Evolutionary conservation across 2,113 vertebrate genomes (phyloP).

Genomic region (Lycocorax pyrrhopterus): DNA sequence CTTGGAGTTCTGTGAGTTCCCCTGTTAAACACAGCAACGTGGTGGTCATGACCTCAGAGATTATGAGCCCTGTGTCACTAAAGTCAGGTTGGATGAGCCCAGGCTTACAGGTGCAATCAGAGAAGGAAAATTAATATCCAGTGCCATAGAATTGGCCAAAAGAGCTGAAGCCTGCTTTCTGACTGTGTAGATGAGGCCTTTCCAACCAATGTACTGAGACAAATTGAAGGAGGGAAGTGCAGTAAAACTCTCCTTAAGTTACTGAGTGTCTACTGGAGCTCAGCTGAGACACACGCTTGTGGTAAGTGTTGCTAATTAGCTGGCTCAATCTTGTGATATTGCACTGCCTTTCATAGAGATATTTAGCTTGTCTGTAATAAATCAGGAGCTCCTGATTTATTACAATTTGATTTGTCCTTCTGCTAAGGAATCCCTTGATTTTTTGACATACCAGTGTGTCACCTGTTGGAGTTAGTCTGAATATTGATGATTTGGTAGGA

Average conservation of each 20-base stretch:
- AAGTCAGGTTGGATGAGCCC: not conserved
- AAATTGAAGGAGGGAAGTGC: not conserved
- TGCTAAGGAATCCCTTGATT: not conserved
- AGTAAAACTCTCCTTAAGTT: not conserved
- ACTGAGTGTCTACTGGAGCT: not conserved
- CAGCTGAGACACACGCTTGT: fast-evolving
- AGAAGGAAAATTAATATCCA: not conserved
- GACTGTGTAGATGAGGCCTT: not conserved
- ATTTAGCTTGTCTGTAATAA: not conserved
- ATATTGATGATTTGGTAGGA: not conserved
- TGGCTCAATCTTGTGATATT: not conserved
- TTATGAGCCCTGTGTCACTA: fast-evolving
- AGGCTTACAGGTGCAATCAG: not conserved
- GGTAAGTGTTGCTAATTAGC: not conserved
- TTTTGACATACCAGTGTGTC: not conserved
- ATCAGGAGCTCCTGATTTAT: not conserved
- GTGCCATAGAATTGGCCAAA: not conserved
- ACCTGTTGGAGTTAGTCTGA: not conserved
- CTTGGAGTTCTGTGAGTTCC: not conserved
- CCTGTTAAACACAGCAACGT: fast-evolving
- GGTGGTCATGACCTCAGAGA: not conserved
- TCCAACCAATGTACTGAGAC: not conserved
- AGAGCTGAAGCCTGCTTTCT: not conserved
- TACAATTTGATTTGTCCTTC: not conserved
- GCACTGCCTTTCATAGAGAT: not conserved